These are phyloP conservation scores for Mastomys natalensis DNA, from an alignment of 2,113 vertebrate species.

Conservation along the genomic window DNA sequence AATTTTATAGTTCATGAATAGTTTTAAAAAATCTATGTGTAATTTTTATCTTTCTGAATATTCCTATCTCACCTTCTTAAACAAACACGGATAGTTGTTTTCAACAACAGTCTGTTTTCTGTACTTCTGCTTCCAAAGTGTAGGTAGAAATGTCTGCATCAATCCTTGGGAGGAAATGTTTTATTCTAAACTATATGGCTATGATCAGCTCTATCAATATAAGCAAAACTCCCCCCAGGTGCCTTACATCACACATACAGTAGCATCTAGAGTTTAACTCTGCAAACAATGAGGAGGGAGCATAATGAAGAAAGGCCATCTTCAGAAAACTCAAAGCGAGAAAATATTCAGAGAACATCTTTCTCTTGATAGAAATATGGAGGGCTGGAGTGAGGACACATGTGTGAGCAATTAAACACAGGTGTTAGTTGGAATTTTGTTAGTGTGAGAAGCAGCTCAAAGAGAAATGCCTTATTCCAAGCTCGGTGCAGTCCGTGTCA, in stretches of 20 bases:
- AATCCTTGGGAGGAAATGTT: constrained; percentile 51
- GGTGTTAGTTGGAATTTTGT: background rate
- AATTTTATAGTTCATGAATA: constrained; percentile 2
- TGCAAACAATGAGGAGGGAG: background rate
- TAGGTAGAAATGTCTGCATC: constrained; percentile 52
- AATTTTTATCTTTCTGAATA: constrained; percentile 41
- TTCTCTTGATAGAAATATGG: background rate
- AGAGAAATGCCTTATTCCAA: background rate
- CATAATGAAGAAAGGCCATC: background rate
- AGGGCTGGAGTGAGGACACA: background rate
- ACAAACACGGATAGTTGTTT: constrained; percentile 30
- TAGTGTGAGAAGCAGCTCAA: background rate
- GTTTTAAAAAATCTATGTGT: background rate
- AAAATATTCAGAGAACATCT: background rate
- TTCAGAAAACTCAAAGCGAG: background rate
- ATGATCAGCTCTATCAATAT: constrained; percentile 32
- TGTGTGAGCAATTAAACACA: background rate
- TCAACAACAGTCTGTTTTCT: constrained; percentile 35
- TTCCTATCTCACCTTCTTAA: background rate
- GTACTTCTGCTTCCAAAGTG: constrained; percentile 53
- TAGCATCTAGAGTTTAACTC: constrained; percentile 40
- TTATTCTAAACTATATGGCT: constrained; percentile 55
- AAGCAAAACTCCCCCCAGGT: background rate
- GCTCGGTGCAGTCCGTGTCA: background rate
- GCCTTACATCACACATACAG: background rate